Evolutionary conservation across 2,113 vertebrate species (phyloP).

Genomic region (Macaca nemestrina): DNA sequence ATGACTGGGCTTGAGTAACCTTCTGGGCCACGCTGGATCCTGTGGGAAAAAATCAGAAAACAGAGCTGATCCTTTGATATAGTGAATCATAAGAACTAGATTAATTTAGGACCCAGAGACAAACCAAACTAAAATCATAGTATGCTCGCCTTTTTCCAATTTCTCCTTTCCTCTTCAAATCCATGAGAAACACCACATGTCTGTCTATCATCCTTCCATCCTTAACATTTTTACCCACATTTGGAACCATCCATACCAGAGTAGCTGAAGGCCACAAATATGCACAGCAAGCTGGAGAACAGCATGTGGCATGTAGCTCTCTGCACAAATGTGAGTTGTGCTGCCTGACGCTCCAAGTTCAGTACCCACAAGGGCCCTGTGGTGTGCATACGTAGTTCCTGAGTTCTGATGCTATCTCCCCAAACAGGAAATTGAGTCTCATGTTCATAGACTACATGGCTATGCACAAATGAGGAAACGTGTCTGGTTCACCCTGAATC

Average conservation of each 20-base stretch:
- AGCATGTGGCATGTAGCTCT: not conserved
- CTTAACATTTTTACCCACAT: not conserved
- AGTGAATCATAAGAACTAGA: not conserved
- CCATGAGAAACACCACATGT: not conserved
- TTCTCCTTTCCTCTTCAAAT: not conserved
- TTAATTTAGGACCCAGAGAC: not conserved
- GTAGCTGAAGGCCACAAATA: not conserved
- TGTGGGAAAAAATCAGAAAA: slow-evolving; percentile 23
- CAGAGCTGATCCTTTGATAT: not conserved
- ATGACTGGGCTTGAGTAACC: not conserved
- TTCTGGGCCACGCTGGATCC: not conserved
- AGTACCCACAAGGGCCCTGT: too few relatives aligned
- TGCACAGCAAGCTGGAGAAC: not conserved
- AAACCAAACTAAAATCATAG: not conserved
- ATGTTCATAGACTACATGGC: not conserved
- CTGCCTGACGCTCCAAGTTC: too few relatives aligned
- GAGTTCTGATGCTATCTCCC: too few relatives aligned
- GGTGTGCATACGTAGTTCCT: too few relatives aligned
- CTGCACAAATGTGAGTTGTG: too few relatives aligned
- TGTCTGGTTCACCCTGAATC: not conserved
- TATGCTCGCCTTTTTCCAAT: not conserved
- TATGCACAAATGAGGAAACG: not conserved
- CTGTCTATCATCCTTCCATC: not conserved
- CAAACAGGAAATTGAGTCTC: slow-evolving; percentile 9
- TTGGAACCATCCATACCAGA: not conserved